Conservation (phyloP, 2,113 vertebrate genomes). For the Micromys minutus region DNA sequence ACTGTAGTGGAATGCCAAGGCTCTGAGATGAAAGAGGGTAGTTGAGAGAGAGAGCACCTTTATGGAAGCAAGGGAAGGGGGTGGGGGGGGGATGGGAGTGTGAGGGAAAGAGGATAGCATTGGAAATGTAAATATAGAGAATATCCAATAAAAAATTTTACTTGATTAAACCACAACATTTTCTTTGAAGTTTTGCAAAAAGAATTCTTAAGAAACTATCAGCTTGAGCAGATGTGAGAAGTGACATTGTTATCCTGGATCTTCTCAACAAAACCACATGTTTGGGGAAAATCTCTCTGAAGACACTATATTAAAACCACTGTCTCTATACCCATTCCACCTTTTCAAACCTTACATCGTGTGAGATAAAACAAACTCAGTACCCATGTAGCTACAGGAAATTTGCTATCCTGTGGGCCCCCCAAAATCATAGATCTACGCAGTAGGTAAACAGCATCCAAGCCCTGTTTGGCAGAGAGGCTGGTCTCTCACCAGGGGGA, state of each 20-base stretch:
- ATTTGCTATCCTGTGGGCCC: background rate
- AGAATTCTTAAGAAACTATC: background rate
- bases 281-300: background rate
- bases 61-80: no score
- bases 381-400: background rate
- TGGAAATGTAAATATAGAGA: no score
- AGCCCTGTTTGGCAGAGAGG: slow-evolving; percentile 52
- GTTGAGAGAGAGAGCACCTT: no score
- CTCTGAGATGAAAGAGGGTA: no score
- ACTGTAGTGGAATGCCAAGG: no score
- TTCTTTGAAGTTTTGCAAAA: background rate
- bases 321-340: background rate
- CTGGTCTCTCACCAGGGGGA: slow-evolving; percentile 56
- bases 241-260: background rate
- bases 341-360: background rate
- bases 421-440: slow-evolving; percentile 24
- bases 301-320: background rate
- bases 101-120: no score
- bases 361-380: background rate
- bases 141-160: no score
- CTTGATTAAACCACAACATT: background rate
- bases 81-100: no score
- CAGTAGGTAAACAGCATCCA: slow-evolving; percentile 46
- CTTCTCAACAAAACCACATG: background rate
- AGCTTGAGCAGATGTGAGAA: background rate